Percentiles rank a stretch among this genome's conserved stretches.
phyloP scores from a whole-genome alignment of 2,113 vertebrate species.

The Microtus ochrogaster region DNA sequence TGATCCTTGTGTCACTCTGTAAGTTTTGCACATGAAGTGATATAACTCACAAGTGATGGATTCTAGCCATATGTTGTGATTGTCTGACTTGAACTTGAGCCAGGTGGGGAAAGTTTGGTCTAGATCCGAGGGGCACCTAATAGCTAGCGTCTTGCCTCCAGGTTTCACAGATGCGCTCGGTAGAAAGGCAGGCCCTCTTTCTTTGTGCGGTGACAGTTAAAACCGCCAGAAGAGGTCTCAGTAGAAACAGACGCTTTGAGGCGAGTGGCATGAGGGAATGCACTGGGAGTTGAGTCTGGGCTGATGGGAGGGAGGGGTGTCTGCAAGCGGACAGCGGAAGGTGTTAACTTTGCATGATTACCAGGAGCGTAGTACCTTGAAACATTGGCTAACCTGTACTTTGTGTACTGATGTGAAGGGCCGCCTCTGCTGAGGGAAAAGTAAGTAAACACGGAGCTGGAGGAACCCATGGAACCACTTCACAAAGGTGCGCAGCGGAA shows the following conservation, averaged over 20 bases:
- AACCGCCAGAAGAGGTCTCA: neutral
- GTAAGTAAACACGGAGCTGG: neutral
- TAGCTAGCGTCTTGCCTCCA: neutral
- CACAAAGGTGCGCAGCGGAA: neutral
- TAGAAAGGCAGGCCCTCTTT: neutral
- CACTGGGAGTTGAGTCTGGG: neutral
- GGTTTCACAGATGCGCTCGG: neutral
- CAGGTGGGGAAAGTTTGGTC: neutral
- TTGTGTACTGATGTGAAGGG: neutral
- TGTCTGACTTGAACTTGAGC: conserved; percentile 8
- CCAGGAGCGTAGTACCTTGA: neutral
- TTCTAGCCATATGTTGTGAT: neutral
- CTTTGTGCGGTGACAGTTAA: neutral
- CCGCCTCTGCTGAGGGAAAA: neutral
- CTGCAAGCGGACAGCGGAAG: neutral
- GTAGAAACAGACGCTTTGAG: neutral
- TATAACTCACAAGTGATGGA: no score
- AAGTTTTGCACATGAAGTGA: neutral
- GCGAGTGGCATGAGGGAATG: no score
- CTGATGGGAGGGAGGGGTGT: neutral
- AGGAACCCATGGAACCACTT: neutral
- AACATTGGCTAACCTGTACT: neutral
- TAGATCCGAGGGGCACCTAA: neutral
- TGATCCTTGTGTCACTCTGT: neutral
- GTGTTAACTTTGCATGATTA: neutral